Evolutionary conservation across 2,888 invertebrate genomes (phyloP).

Genomic region (Drosophila falleni): DNA sequence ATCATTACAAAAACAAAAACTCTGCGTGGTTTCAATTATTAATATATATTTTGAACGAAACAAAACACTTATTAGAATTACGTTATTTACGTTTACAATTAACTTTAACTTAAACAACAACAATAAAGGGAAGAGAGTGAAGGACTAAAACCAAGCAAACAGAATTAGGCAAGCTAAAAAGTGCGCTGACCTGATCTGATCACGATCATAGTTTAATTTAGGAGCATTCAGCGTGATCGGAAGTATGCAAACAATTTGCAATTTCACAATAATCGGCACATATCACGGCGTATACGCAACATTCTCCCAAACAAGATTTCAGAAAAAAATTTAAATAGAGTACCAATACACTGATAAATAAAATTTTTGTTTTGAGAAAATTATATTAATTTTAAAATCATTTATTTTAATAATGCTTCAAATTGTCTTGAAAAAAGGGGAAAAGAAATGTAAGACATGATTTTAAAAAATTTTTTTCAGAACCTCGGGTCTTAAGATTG

Average conservation of each 20-base stretch:
- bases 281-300: constrained; percentile 76
- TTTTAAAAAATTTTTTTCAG: too few species aligned
- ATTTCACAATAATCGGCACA: constrained; percentile 53
- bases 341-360: neutral
- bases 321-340: constrained; percentile 11
- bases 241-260: neutral
- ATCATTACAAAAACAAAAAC: constrained; percentile 13
- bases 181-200: constrained; percentile 13
- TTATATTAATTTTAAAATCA: neutral
- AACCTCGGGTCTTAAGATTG: neutral
- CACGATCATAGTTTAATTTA: neutral
- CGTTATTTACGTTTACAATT: constrained; percentile 35
- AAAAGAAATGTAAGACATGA: too few species aligned
- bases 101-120: constrained; percentile 36
- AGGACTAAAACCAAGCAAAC: constrained; percentile 75
- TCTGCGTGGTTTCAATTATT: constrained; percentile 23
- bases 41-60: constrained; percentile 27
- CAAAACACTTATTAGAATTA: constrained; percentile 59
- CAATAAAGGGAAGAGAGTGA: constrained; percentile 79
- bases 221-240: constrained; percentile 7
- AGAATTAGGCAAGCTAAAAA: constrained; percentile 36
- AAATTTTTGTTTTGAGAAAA: neutral
- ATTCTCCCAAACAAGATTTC: constrained; percentile 9
- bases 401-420: neutral
- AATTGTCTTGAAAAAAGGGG: too few species aligned